These are phyloP conservation scores for Diaphora mendica DNA, from an alignment of 2,888 invertebrate genomes.

Conservation along the genomic window DNA sequence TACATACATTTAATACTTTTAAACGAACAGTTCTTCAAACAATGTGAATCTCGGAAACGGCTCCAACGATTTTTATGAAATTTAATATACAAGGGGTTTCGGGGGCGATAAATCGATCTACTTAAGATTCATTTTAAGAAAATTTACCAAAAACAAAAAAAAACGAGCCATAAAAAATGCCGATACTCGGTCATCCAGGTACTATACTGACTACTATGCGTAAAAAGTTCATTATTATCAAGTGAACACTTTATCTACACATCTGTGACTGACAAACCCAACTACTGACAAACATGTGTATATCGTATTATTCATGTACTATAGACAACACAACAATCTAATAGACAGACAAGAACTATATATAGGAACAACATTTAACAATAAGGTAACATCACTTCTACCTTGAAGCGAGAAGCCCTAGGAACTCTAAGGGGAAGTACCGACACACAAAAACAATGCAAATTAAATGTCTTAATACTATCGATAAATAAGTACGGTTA, in stretches of 20 bases:
- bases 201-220: not conserved
- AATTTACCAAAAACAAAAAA: too few species aligned
- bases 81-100: too few species aligned
- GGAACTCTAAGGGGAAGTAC: slow-evolving; percentile 47
- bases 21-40: too few species aligned
- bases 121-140: too few species aligned
- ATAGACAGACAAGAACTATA: slow-evolving; percentile 10
- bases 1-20: not conserved
- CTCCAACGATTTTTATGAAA: too few species aligned
- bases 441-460: slow-evolving; percentile 10
- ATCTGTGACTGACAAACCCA: not conserved
- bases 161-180: too few species aligned
- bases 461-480: not conserved
- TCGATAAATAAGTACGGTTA: too few species aligned
- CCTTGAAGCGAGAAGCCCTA: slow-evolving; percentile 60
- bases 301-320: not conserved
- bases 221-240: not conserved
- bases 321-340: slow-evolving; percentile 6
- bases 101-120: too few species aligned
- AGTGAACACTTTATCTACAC: not conserved
- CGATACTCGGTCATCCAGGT: too few species aligned
- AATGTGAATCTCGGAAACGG: too few species aligned
- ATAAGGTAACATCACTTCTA: slow-evolving; percentile 40
- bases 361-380: slow-evolving; percentile 40
- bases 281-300: not conserved